These are phyloP conservation scores for Seira ritae DNA, from an alignment of 2,888 invertebrate species.

Conservation along the genomic window DNA sequence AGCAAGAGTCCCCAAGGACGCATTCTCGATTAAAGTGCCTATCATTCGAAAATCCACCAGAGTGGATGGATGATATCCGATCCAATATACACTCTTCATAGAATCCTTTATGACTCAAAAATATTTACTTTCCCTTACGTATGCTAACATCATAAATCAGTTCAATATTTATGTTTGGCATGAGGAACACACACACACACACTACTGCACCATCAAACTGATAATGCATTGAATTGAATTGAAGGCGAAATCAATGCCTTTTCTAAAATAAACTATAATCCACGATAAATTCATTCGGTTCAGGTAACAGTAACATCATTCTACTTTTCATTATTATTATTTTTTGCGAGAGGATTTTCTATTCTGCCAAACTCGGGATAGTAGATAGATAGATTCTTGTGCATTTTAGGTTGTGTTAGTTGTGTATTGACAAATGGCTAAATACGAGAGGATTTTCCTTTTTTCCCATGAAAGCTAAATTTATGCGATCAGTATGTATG, in stretches of 20 bases:
- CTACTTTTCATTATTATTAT: too few relatives aligned
- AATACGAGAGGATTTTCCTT: too few relatives aligned
- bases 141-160: slow-evolving; percentile 16
- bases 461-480: too few relatives aligned
- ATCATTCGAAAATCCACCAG: slow-evolving; percentile 8
- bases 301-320: too few relatives aligned
- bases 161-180: slow-evolving; percentile 12
- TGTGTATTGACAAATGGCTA: too few relatives aligned
- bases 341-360: too few relatives aligned
- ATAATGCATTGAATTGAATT: not conserved
- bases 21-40: slow-evolving; percentile 31
- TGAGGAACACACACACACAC: not conserved
- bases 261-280: not conserved
- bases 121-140: not conserved
- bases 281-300: too few relatives aligned
- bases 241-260: not conserved
- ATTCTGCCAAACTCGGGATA: too few relatives aligned
- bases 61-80: slow-evolving; percentile 6
- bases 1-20: slow-evolving; percentile 33
- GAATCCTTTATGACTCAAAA: not conserved
- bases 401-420: too few relatives aligned
- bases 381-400: too few relatives aligned
- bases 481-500: too few relatives aligned
- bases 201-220: too few relatives aligned
- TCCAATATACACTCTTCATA: not conserved